Evolutionary conservation across 1,140 invertebrate species (phyloP).

Genomic region (Aethina tumida): DNA sequence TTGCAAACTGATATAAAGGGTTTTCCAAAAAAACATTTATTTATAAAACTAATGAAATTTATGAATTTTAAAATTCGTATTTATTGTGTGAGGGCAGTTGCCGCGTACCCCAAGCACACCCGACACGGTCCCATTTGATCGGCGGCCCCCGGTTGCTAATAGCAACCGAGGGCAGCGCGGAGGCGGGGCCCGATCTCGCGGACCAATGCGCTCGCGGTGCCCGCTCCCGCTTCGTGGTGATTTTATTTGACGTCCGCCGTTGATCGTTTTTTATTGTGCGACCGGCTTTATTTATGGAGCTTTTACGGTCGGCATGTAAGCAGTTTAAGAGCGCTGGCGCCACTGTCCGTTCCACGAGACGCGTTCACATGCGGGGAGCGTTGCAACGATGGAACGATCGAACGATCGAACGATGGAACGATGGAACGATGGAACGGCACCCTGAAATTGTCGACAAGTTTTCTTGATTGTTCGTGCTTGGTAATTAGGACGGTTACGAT

Average conservation of each 20-base stretch:
- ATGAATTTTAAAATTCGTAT: too few species aligned
- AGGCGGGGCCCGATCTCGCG: background rate
- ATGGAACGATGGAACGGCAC: too few species aligned
- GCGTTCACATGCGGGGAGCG: slow-evolving; percentile 1
- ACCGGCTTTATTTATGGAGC: slow-evolving; percentile 29
- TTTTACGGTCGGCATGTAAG: slow-evolving; percentile 26
- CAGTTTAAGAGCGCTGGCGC: slow-evolving; percentile 26
- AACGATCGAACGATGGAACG: too few species aligned
- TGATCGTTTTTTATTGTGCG: slow-evolving; percentile 24
- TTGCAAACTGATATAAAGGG: too few species aligned
- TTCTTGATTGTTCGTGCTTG: too few species aligned
- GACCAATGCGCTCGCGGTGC: slow-evolving; percentile 17
- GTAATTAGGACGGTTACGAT: too few species aligned
- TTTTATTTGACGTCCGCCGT: slow-evolving; percentile 28
- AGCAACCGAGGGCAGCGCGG: background rate
- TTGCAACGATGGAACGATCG: too few species aligned
- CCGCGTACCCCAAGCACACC: too few species aligned
- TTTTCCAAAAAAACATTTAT: too few species aligned
- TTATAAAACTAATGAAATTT: too few species aligned
- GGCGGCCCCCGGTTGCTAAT: background rate
- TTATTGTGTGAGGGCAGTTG: too few species aligned
- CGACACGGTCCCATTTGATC: slow-evolving; percentile 2
- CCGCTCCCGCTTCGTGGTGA: slow-evolving; percentile 9
- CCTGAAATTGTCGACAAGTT: too few species aligned
- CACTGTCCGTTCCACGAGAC: slow-evolving; percentile 14